Evolutionary conservation across 2,797 vertebrate genomes (phyloP).

Genomic region (Falco berigora): DNA sequence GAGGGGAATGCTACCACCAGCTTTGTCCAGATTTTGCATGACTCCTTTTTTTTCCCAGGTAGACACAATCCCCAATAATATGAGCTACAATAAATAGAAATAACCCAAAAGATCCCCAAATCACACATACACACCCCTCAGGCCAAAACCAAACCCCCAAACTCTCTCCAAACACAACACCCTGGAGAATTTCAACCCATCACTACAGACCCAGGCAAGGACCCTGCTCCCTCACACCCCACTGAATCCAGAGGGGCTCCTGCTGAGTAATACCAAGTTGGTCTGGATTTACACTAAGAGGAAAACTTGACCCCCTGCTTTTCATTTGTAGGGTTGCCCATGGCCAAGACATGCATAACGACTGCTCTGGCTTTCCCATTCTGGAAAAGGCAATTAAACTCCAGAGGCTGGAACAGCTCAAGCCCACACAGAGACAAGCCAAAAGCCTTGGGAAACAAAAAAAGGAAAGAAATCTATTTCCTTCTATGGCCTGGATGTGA

Average conservation of each 20-base stretch:
- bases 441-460: neutral
- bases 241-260: neutral
- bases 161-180: neutral
- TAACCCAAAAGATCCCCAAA: accelerated
- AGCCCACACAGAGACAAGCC: neutral
- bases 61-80: accelerated
- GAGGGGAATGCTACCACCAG: accelerated
- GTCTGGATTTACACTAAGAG: neutral
- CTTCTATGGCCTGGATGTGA: neutral
- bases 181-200: neutral
- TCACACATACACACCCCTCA: accelerated
- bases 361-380: neutral
- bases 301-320: neutral
- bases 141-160: neutral
- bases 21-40: neutral
- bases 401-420: neutral
- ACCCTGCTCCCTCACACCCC: neutral
- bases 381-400: neutral
- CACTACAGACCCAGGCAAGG: neutral
- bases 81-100: accelerated
- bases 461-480: neutral
- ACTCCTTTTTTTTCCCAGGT: neutral
- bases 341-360: neutral
- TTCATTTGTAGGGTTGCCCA: neutral
- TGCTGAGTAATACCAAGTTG: neutral